These are phyloP conservation scores for Pocillopora damicornis DNA, from an alignment of 64 coral and sea anemone genomes.

Conservation along the genomic window DNA sequence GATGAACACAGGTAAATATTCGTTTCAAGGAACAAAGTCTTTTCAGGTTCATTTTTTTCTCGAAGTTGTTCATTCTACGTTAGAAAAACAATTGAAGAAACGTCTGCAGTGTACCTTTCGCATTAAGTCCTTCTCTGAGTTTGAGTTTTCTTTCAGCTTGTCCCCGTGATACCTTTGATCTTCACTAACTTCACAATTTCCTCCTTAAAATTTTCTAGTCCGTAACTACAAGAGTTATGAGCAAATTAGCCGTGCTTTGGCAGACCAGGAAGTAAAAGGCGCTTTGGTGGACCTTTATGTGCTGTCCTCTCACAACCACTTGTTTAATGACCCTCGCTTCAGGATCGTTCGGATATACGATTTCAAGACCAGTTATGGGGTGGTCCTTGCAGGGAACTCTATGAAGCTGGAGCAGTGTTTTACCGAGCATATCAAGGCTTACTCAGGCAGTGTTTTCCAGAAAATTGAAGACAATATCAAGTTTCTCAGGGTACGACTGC, in stretches of 20 bases:
- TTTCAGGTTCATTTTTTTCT: no score
- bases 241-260: slow-evolving; percentile 25
- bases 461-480: slow-evolving; percentile 27
- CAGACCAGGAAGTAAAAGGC: slow-evolving; percentile 18
- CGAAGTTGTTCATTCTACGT: no score
- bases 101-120: no score
- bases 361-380: slow-evolving; percentile 34
- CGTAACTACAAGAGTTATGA: slow-evolving; percentile 18
- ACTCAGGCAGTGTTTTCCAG: neutral
- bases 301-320: slow-evolving; percentile 22
- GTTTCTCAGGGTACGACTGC: slow-evolving; percentile 7
- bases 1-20: slow-evolving; percentile 28
- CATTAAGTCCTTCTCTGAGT: no score
- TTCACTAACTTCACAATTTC: no score
- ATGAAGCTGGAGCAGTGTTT: slow-evolving; percentile 34
- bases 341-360: slow-evolving; percentile 27
- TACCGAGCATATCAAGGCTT: slow-evolving; percentile 1
- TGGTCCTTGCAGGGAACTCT: slow-evolving; percentile 15
- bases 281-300: slow-evolving; percentile 50
- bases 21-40: no score
- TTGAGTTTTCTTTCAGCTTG: no score
- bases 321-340: slow-evolving; percentile 40
- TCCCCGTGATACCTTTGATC: no score
- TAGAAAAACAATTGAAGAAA: no score
- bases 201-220: neutral